A percentile compares a stretch with the other conserved stretches of the same genome.
These are phyloP conservation scores for Campoplex nolae DNA, from an alignment of 2,888 invertebrate species.

Conservation along the genomic window DNA sequence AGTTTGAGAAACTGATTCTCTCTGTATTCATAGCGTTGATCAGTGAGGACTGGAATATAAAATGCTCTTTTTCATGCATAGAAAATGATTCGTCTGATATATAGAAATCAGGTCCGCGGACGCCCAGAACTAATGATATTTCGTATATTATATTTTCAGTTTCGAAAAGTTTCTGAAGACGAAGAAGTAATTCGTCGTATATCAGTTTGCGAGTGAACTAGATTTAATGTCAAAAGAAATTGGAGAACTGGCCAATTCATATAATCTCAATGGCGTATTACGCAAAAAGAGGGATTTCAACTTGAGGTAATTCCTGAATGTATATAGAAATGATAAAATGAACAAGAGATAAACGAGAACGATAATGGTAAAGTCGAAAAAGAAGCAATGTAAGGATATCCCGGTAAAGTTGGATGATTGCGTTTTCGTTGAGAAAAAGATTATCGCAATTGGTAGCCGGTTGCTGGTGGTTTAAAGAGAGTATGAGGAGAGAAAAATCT, in stretches of 20 bases:
- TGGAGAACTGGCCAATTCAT: neutral
- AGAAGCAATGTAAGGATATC: neutral
- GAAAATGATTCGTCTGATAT: too few species aligned
- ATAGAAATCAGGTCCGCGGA: too few species aligned
- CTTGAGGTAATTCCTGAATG: neutral
- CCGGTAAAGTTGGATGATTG: conserved; percentile 9
- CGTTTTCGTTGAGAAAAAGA: conserved; percentile 43
- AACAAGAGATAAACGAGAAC: conserved; percentile 3
- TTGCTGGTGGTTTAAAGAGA: neutral
- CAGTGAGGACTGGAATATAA: too few species aligned
- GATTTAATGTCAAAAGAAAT: neutral
- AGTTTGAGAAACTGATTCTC: neutral
- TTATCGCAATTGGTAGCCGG: conserved; percentile 42
- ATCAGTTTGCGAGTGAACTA: neutral
- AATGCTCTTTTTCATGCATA: too few species aligned
- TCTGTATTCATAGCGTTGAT: neutral
- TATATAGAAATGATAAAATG: conserved; percentile 18
- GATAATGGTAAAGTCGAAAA: neutral
- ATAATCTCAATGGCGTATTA: conserved; percentile 1
- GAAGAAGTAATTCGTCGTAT: neutral
- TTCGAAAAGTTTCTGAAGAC: too few species aligned
- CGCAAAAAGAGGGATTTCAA: neutral
- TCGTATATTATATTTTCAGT: too few species aligned
- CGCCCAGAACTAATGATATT: too few species aligned
- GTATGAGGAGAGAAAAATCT: neutral